Base-by-base conservation (phyloP, 2,113 vertebrate species). In the Aplodontia rufa region DNA sequence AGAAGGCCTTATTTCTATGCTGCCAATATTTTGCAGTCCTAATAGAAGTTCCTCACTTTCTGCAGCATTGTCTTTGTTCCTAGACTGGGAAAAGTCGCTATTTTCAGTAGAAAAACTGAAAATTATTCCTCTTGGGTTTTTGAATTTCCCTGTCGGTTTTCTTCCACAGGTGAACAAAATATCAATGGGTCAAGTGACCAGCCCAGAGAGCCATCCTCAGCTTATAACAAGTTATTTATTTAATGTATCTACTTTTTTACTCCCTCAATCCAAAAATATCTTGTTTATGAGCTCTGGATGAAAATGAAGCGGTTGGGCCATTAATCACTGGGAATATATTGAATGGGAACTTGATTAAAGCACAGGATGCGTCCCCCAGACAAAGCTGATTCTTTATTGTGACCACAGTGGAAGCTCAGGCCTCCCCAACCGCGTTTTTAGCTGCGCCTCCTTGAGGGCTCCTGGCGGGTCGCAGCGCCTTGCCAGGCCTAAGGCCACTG, bases 331-430 rank as follows among this genome's bases (percentile, higher is more conserved):
- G 75, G 51, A 89, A 90, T 93, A 81, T 45, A 60, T 90, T 96
- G 96, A 97, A 90, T 95, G 91, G 83, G 90, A 94, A 96, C 87
- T 83, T 97, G 96, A 97, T 97, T 96, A 95, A 97, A 97, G 94
- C 80, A 12, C 75, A 90, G 60, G 45, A 40, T 53, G 68, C 32
- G 10, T 49, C 87, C 90, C 45, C 75, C 87, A 71, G 82, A 58
- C 47, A 6, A 86, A 32, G 66, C 9, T 22, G 75, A 83, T 91
- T 58, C 96, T 96, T 84, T 45, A 4, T 87, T 37, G 88, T 37
- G 64, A 86, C 62, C 92, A n/a, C 90, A 88, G 78, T 88, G 75
- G 55, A 37, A 87, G 80, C 45, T 58, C 6, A 8, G 28, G 89
- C 71, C 88, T 95, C 66, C 64, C 80, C 14, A 1, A 37, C 40